A percentile compares a stretch with the other conserved stretches of the same genome.
Evolutionary conservation across 2,888 invertebrate genomes (phyloP).

Genomic region (Cephus pygmeus): DNA sequence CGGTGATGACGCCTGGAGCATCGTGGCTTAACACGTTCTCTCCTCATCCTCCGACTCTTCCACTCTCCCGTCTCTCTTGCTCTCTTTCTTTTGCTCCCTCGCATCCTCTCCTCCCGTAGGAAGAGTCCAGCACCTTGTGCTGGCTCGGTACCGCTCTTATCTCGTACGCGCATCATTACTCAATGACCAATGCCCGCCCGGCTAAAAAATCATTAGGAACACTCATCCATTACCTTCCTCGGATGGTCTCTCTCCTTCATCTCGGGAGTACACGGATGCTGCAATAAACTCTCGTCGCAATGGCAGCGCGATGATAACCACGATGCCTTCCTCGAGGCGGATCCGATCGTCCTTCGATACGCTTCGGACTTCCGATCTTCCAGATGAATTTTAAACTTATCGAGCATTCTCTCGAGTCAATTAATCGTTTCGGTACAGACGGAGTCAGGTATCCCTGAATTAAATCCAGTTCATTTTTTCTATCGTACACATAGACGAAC

Average conservation of each 20-base stretch:
- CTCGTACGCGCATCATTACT: conserved; percentile 53
- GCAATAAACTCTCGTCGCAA: conserved; percentile 19
- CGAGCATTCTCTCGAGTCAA: neutral
- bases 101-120: neutral
- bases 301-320: conserved; percentile 25
- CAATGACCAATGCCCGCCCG: conserved; percentile 46
- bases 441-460: neutral
- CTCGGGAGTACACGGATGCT: conserved; percentile 21
- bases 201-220: conserved; percentile 54
- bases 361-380: neutral
- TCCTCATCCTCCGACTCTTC: conserved; percentile 17
- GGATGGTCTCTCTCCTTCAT: conserved; percentile 25
- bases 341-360: neutral
- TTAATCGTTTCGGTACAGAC: neutral
- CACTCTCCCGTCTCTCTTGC: conserved; percentile 23
- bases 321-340: neutral
- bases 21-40: conserved; percentile 33
- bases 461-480: neutral
- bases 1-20: conserved; percentile 34
- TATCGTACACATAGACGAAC: neutral
- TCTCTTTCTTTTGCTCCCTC: conserved; percentile 9
- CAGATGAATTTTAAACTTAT: neutral
- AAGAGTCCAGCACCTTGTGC: conserved; percentile 2
- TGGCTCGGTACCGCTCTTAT: conserved; percentile 37
- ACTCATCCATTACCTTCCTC: conserved; percentile 47